Evolutionary conservation across 2,797 vertebrate species (phyloP).

Genomic region (Hephaestus fuliginosus): DNA sequence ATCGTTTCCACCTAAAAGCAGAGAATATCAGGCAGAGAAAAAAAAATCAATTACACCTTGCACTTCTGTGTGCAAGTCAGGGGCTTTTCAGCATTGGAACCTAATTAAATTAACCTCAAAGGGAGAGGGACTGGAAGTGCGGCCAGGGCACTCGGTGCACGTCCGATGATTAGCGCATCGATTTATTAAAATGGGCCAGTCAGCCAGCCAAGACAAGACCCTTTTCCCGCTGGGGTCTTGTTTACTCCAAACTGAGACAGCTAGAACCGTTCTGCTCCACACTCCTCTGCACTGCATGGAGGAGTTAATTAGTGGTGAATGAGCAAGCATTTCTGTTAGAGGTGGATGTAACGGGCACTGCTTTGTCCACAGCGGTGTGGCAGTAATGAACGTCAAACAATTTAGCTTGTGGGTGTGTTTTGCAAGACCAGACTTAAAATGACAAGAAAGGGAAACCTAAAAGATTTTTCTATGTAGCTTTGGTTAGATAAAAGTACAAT

Average conservation of each 20-base stretch:
- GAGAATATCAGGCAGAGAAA: slow-evolving; percentile 63
- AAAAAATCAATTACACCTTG: slow-evolving; percentile 83
- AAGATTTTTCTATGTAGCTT: neutral
- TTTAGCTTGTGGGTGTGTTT: slow-evolving; percentile 31
- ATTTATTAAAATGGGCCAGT: slow-evolving; percentile 85
- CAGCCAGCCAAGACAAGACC: slow-evolving; percentile 66
- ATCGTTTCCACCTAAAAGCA: slow-evolving; percentile 71
- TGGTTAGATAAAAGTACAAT: neutral
- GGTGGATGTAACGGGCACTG: slow-evolving; percentile 49
- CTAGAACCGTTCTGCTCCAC: slow-evolving; percentile 61
- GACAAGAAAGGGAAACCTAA: slow-evolving; percentile 7
- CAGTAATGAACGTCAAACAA: slow-evolving; percentile 59
- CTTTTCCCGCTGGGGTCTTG: slow-evolving; percentile 74
- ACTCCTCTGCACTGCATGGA: slow-evolving; percentile 53
- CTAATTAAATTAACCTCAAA: slow-evolving; percentile 88
- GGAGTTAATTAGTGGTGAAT: slow-evolving; percentile 81
- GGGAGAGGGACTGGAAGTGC: slow-evolving; percentile 68
- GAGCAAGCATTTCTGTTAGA: slow-evolving; percentile 57
- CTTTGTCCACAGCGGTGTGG: slow-evolving; percentile 59
- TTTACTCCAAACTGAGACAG: slow-evolving; percentile 77
- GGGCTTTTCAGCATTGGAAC: slow-evolving; percentile 73
- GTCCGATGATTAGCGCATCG: slow-evolving; percentile 83
- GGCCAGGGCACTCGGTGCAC: slow-evolving; percentile 64
- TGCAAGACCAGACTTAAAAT: neutral
- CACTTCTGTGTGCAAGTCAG: slow-evolving; percentile 72